Percentiles rank a stretch among this genome's conserved stretches.
phyloP scores from a whole-genome alignment of 2,888 invertebrate species.

The Ichneumoninae sp. region DNA sequence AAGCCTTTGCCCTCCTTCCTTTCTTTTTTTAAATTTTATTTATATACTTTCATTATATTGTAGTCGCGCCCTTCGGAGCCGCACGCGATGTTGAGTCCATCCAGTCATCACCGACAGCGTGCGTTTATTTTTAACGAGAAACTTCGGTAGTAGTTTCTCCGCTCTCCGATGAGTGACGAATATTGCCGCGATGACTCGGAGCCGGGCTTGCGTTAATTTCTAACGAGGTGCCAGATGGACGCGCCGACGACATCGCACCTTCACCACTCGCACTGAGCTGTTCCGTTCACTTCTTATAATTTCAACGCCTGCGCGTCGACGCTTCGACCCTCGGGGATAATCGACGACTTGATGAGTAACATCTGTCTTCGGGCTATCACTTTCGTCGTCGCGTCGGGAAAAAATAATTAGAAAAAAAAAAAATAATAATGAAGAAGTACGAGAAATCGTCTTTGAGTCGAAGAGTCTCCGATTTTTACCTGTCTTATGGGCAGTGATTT shows the following conservation, averaged over 20 bases:
- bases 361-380: conserved; percentile 43
- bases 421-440: background rate
- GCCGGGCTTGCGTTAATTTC: conserved; percentile 6
- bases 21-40: background rate
- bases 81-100: background rate
- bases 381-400: conserved; percentile 2
- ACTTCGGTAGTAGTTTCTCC: conserved; percentile 3
- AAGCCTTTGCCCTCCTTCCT: background rate
- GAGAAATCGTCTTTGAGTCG: background rate
- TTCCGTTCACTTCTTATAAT: conserved; percentile 27
- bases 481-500: background rate
- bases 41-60: background rate
- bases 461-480: background rate
- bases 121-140: conserved; percentile 35
- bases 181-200: conserved; percentile 52
- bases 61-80: background rate
- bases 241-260: conserved; percentile 43
- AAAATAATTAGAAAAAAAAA: background rate
- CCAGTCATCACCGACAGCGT: conserved; percentile 4
- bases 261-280: conserved; percentile 22
- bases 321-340: conserved; percentile 15
- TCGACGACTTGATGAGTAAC: conserved; percentile 38
- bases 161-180: conserved; percentile 64
- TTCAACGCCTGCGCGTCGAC: conserved; percentile 8
- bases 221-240: conserved; percentile 52